Base-by-base conservation (phyloP, 1,140 invertebrate species). In the Diplogasteroides magnus region DNA sequence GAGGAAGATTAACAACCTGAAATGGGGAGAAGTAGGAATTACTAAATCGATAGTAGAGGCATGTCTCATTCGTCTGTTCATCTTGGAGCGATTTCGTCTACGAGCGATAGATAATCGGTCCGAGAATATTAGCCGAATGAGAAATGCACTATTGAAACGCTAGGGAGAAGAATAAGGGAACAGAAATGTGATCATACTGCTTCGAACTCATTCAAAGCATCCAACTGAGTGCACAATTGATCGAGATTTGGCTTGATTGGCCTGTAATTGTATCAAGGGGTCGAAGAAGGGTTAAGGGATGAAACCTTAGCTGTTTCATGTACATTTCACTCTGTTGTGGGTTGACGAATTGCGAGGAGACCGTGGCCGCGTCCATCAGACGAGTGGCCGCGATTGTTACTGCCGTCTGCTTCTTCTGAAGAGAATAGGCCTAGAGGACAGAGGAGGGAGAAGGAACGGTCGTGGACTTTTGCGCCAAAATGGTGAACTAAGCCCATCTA, bases 171-270 rank as follows among this genome's bases (percentile, higher is more conserved):
- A 19, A 48, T 11, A 48, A 19, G 19, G 37, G 19, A 19, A 28
- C 13, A 55, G 48, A 55, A 55, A 55, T 2, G 25, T 14, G 32
- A n/a, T 48, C 32, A 15, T 15, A 63, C 69, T 32, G 48, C 63
- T 61, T 71, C 69, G 29, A 71, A 71, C 27, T 71, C 64, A 61
- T 71, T 71, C 32, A 71, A 58, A 48, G 64, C 69, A 15, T 71
- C 69, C 31, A 71, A 64, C 60, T 71, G 62, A 32, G 59, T 60
- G 26, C 64, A 64, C 23, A 71, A 37, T 15, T 29, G 37, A 25
- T 31, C 48, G 2, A 71, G 23, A 29, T 56, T 56, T 48, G 37
- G 37, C 19, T 48, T 48, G 19, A 48, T 48, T 48, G 37, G 19
- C 19, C 37, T 48, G 19, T 48, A 48, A 48, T 48, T 48, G 19